Base-by-base conservation (phyloP, 2,113 vertebrate species). In the Columbina picui region DNA sequence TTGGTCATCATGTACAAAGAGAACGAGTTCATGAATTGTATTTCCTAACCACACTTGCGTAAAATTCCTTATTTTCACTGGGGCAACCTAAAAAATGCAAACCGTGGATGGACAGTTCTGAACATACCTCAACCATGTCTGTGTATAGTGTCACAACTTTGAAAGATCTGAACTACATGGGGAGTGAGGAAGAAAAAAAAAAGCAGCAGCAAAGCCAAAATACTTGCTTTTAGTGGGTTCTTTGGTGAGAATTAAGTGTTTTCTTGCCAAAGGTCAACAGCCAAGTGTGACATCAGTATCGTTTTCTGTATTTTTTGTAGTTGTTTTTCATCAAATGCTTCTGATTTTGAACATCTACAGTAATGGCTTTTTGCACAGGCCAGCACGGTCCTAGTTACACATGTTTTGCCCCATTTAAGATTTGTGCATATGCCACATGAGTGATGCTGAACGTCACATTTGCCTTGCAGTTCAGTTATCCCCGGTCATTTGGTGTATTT, bases 371-470 rank as follows among this genome's bases (percentile, higher is more conserved):
- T 57, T 11, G 19, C 34, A 32, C 26, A 14, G 61, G n/a, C 13
- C 43, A 34, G 39, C 39, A 14, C 6, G 14, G n/a, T 50, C 56
- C 38, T 15, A 15, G 36, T 14, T 14, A 12, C 34, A 49, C 23
- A 15, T 0, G 3, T 29, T 49, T n/a, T 9, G 34, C 41, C 70
- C 41, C n/a, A 0, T 8, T 25, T 22, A 45, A 45, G 43, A 45
- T 19, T 45, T 19, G 43, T 45, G 43, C 19, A 4, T 19, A 23
- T 6, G 12, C 47, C 47, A 23, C 47, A 7, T 0, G 9, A 27
- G n/a, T 1, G n/a, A n/a, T 19, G 74, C 47, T 6, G 14, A 32
- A 15, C 1, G 1, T 4, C 12, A 23, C 12, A 1, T 36, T 16
- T 76, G 30, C 53, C n/a, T 39, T 14, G 29, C 49, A 5, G 15